A percentile compares a stretch with the other conserved stretches of the same genome.
Conservation (phyloP, 2,797 vertebrate genomes). For the Anguilla obscura region DNA sequence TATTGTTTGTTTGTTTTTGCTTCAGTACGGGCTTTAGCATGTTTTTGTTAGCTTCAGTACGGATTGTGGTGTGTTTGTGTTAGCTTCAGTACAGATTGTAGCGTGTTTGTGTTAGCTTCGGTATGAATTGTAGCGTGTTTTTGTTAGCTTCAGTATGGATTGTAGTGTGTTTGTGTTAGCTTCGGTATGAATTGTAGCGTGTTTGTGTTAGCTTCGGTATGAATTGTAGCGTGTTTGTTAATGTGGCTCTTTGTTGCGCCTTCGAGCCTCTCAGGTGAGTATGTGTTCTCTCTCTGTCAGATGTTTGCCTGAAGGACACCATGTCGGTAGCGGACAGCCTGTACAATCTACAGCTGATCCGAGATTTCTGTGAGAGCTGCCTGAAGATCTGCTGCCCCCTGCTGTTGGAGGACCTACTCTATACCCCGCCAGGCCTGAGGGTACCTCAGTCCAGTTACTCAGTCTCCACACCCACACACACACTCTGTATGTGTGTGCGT, state of each 20-base stretch:
- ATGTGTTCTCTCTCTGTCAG: constrained; percentile 56
- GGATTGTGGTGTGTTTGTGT: too few species aligned
- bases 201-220: background rate
- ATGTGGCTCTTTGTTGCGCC: background rate
- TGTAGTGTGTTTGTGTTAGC: too few species aligned
- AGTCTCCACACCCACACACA: too few species aligned
- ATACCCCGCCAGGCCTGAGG: constrained; percentile 77
- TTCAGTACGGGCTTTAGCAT: too few species aligned
- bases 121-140: too few species aligned
- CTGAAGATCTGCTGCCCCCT: constrained; percentile 81
- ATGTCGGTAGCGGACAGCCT: constrained; percentile 90
- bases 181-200: background rate
- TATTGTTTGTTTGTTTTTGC: too few species aligned
- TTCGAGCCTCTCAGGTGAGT: background rate
- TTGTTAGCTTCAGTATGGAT: too few species aligned
- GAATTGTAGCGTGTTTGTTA: background rate
- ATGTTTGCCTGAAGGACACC: constrained; percentile 90
- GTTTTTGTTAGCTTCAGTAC: too few species aligned
- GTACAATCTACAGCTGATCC: constrained; percentile 87
- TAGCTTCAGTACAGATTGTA: too few species aligned
- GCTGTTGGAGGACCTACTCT: constrained; percentile 84
- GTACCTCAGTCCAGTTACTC: constrained; percentile 54
- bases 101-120: too few species aligned
- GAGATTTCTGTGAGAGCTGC: constrained; percentile 75
- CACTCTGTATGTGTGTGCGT: background rate